Conservation (phyloP, 1,140 invertebrate species). For the Caenorhabditis inopinata region DNA sequence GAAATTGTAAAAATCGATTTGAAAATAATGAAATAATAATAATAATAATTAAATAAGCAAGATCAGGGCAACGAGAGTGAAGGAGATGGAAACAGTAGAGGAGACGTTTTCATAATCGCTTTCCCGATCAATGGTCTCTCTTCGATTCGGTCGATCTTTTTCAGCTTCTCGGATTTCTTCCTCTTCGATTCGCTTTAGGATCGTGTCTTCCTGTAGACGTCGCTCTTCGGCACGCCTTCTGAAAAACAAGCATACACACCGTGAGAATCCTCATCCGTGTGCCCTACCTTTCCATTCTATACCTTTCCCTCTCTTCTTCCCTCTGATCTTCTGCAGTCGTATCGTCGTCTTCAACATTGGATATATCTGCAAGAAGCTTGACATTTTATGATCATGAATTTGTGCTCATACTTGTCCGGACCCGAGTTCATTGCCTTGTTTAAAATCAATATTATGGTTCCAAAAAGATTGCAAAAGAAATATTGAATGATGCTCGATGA, state of each 20-base stretch:
- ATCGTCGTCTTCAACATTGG: neutral
- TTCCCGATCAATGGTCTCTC: conserved; percentile 11
- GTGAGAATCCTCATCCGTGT: too few relatives aligned
- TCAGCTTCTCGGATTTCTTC: conserved; percentile 28
- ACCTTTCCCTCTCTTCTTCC: conserved; percentile 3
- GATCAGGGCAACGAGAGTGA: neutral
- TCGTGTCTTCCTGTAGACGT: conserved; percentile 29
- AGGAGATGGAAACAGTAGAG: neutral
- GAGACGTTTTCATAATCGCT: neutral
- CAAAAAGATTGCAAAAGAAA: too few relatives aligned
- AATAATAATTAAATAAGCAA: neutral
- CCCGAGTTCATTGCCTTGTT: too few relatives aligned
- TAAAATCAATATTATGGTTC: too few relatives aligned
- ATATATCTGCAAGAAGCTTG: conserved; percentile 8
- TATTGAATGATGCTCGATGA: too few relatives aligned
- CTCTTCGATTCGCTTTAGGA: conserved; percentile 27
- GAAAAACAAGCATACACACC: too few relatives aligned
- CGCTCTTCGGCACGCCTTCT: conserved; percentile 17
- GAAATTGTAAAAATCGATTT: neutral
- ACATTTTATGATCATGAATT: too few relatives aligned
- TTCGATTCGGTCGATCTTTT: neutral
- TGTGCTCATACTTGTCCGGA: too few relatives aligned
- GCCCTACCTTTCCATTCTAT: conserved; percentile 5
- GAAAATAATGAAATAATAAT: neutral
- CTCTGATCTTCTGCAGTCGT: conserved; percentile 1